A percentile compares a stretch with the other conserved stretches of the same genome.
phyloP scores from a whole-genome alignment of 2,888 invertebrate species.

The Phortica magna region DNA sequence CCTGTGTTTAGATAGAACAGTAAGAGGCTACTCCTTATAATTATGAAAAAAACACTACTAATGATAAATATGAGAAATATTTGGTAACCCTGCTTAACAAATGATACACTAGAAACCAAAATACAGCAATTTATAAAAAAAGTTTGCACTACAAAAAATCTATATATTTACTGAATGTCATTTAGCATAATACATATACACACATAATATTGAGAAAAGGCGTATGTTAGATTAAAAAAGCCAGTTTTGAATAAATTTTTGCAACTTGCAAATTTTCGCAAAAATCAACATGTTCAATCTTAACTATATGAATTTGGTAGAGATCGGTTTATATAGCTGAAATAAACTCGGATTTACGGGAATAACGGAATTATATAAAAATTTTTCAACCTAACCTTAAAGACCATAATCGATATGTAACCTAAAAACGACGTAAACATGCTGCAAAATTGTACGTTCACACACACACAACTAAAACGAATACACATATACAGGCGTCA shows the following conservation, averaged over 20 bases:
- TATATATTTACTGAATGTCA: too few relatives aligned
- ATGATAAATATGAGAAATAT: background rate
- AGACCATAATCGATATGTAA: conserved; percentile 68
- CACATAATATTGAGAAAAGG: too few relatives aligned
- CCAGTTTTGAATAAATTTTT: too few relatives aligned
- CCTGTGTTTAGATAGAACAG: too few relatives aligned
- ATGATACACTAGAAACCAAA: conserved; percentile 21
- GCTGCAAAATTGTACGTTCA: conserved; percentile 56
- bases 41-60: background rate
- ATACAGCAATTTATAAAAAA: conserved; percentile 10
- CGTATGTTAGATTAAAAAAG: too few relatives aligned
- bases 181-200: too few relatives aligned
- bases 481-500: conserved; percentile 52
- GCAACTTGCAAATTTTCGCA: too few relatives aligned
- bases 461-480: conserved; percentile 43
- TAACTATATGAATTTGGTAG: background rate
- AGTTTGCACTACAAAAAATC: background rate
- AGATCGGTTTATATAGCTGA: conserved; percentile 16
- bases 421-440: conserved; percentile 63
- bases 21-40: background rate
- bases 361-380: conserved; percentile 2
- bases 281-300: background rate
- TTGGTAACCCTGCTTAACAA: conserved; percentile 5
- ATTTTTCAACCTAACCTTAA: conserved; percentile 57
- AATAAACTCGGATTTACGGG: background rate